phyloP scores from a whole-genome alignment of 2,888 invertebrate species.

The Campaea margaritaria region DNA sequence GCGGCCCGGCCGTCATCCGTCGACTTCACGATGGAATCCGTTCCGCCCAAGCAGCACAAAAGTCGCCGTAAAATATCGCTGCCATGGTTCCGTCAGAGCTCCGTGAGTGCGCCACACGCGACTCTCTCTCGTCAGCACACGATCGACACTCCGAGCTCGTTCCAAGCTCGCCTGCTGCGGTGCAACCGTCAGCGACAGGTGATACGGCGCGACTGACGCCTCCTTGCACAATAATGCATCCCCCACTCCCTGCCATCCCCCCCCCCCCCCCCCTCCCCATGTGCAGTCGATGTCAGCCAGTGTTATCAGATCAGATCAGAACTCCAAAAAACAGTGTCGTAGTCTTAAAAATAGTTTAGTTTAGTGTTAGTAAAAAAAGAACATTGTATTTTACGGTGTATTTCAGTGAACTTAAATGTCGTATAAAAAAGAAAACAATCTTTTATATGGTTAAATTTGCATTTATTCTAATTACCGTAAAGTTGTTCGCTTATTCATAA shows the following conservation, averaged over 20 bases:
- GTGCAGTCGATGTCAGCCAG: no score
- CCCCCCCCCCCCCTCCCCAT: slow-evolving; percentile 36
- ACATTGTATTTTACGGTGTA: no score
- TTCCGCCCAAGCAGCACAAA: slow-evolving; percentile 85
- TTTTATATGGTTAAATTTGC: no score
- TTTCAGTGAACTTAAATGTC: no score
- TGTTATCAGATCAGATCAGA: no score
- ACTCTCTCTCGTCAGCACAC: slow-evolving; percentile 93
- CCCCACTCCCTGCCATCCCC: slow-evolving; percentile 37
- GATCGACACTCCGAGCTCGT: slow-evolving; percentile 95
- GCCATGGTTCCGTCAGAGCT: slow-evolving; percentile 95
- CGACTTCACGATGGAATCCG: slow-evolving; percentile 57
- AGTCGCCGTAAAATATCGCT: slow-evolving; percentile 94
- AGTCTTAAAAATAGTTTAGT: no score
- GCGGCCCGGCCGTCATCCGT: slow-evolving; percentile 60
- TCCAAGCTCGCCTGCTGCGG: slow-evolving; percentile 90
- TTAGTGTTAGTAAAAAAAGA: no score
- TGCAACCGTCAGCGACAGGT: slow-evolving; percentile 86
- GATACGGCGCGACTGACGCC: slow-evolving; percentile 52
- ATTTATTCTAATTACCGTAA: no score
- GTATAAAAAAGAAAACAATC: no score
- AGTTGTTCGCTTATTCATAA: no score
- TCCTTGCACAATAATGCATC: slow-evolving; percentile 29
- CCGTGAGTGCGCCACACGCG: slow-evolving; percentile 89
- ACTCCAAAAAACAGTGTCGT: no score